Evolutionary conservation across 2,113 vertebrate genomes (phyloP).

Genomic region (Hepsetus odoe): DNA sequence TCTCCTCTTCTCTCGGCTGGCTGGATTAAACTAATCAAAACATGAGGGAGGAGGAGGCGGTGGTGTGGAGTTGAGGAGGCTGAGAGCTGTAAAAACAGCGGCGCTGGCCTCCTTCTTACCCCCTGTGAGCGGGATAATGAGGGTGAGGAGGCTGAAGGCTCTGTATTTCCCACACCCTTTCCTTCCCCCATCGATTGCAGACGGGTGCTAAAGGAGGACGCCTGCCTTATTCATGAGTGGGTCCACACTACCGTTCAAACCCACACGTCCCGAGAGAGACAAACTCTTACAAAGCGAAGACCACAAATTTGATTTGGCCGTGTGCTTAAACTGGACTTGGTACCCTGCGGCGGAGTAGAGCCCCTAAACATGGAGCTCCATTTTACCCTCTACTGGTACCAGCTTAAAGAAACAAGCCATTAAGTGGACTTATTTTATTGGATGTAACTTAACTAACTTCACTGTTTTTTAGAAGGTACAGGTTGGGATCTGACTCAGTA

Average conservation of each 20-base stretch:
- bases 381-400: too few relatives aligned
- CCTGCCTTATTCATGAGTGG: background rate
- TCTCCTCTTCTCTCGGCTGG: constrained; percentile 57
- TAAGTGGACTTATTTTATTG: too few relatives aligned
- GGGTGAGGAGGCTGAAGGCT: constrained; percentile 52
- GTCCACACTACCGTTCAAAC: background rate
- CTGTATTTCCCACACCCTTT: constrained; percentile 65
- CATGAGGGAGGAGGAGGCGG: constrained; percentile 49
- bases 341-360: too few relatives aligned
- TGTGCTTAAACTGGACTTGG: too few relatives aligned
- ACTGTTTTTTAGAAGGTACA: too few relatives aligned
- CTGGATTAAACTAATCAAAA: constrained; percentile 76
- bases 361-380: too few relatives aligned
- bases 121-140: constrained; percentile 58
- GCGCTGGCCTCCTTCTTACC: constrained; percentile 62
- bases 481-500: too few relatives aligned
- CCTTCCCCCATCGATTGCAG: constrained; percentile 55
- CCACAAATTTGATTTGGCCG: too few relatives aligned
- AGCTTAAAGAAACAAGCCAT: too few relatives aligned
- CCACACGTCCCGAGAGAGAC: too few relatives aligned
- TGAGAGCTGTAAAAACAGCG: constrained; percentile 68
- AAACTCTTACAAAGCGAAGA: too few relatives aligned
- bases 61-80: background rate
- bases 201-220: background rate
- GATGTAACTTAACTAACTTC: too few relatives aligned